Evolutionary conservation across 2,797 vertebrate genomes (phyloP), one percentile per base, ranked within the genome.

Genomic region (Microctenopoma lineatum): DNA sequence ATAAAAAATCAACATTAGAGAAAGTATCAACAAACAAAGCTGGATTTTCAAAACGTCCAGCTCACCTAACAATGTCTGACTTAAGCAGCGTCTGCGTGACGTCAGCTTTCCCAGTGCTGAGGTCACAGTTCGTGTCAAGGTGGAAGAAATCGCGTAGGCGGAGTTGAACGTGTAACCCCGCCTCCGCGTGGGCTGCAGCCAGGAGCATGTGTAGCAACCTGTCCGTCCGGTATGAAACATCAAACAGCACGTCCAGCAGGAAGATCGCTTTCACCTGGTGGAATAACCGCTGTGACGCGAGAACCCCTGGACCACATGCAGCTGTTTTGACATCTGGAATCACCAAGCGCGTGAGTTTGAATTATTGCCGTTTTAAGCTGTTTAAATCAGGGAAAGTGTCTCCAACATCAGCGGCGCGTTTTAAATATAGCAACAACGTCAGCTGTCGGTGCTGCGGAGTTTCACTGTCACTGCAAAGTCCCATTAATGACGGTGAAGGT

Each of bases 271-370:
- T 51, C 70, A 60, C 69, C 59, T 66, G 72, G 4, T 12, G 15
- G 42, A 42, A n/a, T 51, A 3, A 39, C 4, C 3, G 27, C 45
- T 9, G 38, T 1, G 15, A 16, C 45, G 38, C 0, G 16, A 21
- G 14, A 14, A 29, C 15, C 7, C 21, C 39, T 9, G 25, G 36
- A 29, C 42, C 5, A 1, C 16, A 38, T 12, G 26, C 70, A 63
- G 59, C 56, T 61, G 70, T 61, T 51, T n/a, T 14, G 44, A 82
- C 64, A 55, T 61, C 73, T 77, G 61, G 72, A 79, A 11, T 32
- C 42, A 45, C n/a, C 62, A 18, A 41, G 41, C 64, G 41, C 72
- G 78, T 58, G 58, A 73, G 71, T 63, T 44, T 4, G 29, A 64
- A 26, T 1, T 21, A 21, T 21, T 21, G 21, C 21, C 21, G 21